phyloP scores from a whole-genome alignment of 2,888 invertebrate genomes.

The Ptychoptera contaminata region DNA sequence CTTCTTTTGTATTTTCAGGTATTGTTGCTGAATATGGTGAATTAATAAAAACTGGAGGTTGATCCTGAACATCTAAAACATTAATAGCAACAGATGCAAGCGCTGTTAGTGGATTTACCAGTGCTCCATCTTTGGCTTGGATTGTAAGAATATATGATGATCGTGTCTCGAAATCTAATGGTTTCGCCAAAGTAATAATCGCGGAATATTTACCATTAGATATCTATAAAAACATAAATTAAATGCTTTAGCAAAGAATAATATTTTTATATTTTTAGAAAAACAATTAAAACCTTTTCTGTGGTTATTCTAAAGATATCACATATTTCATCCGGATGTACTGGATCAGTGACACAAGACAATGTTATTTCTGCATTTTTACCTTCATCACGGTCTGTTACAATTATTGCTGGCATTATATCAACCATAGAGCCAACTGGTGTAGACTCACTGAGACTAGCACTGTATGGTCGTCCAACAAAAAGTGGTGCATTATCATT shows the following conservation, averaged over 20 bases:
- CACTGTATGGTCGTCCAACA: conserved; percentile 54
- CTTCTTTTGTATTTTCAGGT: conserved; percentile 53
- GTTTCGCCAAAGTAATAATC: conserved; percentile 44
- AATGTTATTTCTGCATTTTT: conserved; percentile 53
- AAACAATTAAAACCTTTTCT: conserved; percentile 32
- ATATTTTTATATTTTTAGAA: neutral
- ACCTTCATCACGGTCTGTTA: conserved; percentile 58
- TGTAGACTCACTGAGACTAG: conserved; percentile 52
- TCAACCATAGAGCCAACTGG: conserved; percentile 44
- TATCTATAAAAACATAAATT: conserved; percentile 17
- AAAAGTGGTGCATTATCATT: conserved; percentile 71
- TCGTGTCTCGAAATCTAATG: conserved; percentile 61
- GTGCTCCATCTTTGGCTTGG: conserved; percentile 46
- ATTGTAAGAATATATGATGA: conserved; percentile 55
- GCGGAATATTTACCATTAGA: conserved; percentile 55
- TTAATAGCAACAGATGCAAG: conserved; percentile 58
- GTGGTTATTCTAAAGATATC: conserved; percentile 48
- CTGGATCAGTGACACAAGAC: conserved; percentile 41
- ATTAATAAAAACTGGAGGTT: conserved; percentile 64
- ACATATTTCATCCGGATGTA: conserved; percentile 50
- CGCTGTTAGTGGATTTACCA: conserved; percentile 44
- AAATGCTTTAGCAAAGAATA: neutral
- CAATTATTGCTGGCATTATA: conserved; percentile 41
- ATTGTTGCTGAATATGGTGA: conserved; percentile 66
- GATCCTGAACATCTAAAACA: conserved; percentile 67